Evolutionary conservation across 2,888 invertebrate species (phyloP), one percentile per base, ranked within the genome.

Genomic region (Elmis aenea): DNA sequence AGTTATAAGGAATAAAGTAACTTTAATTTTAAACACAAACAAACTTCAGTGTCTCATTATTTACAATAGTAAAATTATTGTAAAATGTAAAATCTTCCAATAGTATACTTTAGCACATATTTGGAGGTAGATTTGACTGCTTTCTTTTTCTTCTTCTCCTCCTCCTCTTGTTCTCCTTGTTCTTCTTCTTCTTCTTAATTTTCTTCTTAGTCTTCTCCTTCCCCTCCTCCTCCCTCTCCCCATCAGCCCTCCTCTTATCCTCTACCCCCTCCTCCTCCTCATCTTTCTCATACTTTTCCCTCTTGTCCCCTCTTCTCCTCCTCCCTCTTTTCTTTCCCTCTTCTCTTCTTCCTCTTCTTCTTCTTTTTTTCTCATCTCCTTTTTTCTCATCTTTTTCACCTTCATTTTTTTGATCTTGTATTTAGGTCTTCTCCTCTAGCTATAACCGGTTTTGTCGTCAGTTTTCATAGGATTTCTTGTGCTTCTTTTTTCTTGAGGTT

Each of bases 281-380:
- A n/a, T 6, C 25, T 25, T 25, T 25, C 25, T 6, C 6, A 25
- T 8, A 5, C 10, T 8, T 25, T 25, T 6, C 10, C 6, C 25
- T 13, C 25, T 35, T 30, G 11, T 24, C 22, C 13, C 18, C 29
- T 2, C 10, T 15, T 12, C 5, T 42, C 46, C 2, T 21, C 14
- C 28, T 47, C 47, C 16, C 18, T 35, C 8, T 39, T 20, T 24
- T 40, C 40, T 23, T 46, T 36, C 15, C 32, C 32, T 42, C 46
- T 40, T 16, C 33, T 43, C 18, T 42, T 46, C 25, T 26, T 41
- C 5, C 34, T 26, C 10, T 42, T 42, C 30, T 42, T 38, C 31
- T 30, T 33, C 6, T 24, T 33, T n/a, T n/a, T n/a, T 24, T 26
- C 21, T 6, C 18, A 8, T 15, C 13, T 29, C 21, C 33, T 11